A percentile compares a stretch with the other conserved stretches of the same genome.
Evolutionary conservation across 2,113 vertebrate genomes (phyloP).

Genomic region (Carollia perspicillata): DNA sequence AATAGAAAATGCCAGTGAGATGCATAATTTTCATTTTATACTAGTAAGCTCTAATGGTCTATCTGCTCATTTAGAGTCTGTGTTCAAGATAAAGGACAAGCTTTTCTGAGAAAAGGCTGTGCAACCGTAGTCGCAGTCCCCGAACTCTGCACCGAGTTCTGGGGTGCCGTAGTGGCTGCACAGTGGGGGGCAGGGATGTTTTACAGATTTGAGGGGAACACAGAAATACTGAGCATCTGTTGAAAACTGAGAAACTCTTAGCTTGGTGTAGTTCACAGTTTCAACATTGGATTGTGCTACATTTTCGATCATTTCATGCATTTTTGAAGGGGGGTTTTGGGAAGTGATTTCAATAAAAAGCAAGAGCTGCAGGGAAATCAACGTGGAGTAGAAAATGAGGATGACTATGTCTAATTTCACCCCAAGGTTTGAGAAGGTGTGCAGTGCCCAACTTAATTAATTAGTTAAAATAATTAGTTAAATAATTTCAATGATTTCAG

Average conservation of each 20-base stretch:
- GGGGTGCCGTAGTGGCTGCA: background rate
- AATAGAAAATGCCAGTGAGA: background rate
- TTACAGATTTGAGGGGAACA: background rate
- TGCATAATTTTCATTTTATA: background rate
- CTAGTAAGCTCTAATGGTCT: background rate
- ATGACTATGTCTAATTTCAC: background rate
- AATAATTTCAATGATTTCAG: background rate
- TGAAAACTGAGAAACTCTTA: background rate
- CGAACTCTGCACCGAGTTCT: background rate
- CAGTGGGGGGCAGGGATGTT: fast-evolving
- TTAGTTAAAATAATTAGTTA: background rate
- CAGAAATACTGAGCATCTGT: background rate
- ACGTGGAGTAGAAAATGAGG: background rate
- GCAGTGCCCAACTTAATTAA: background rate
- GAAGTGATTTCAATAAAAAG: background rate
- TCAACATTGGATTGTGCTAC: background rate
- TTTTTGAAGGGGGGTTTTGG: background rate
- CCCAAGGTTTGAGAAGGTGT: background rate
- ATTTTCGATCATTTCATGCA: background rate
- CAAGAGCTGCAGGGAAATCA: background rate
- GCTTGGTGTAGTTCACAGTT: background rate
- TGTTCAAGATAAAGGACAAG: background rate
- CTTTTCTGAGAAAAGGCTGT: background rate
- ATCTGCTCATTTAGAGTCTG: background rate
- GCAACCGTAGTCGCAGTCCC: background rate